Evolutionary conservation across 2,113 vertebrate genomes (phyloP), one percentile per base, ranked within the genome.

Genomic region (Telmatochromis bifrenatus): DNA sequence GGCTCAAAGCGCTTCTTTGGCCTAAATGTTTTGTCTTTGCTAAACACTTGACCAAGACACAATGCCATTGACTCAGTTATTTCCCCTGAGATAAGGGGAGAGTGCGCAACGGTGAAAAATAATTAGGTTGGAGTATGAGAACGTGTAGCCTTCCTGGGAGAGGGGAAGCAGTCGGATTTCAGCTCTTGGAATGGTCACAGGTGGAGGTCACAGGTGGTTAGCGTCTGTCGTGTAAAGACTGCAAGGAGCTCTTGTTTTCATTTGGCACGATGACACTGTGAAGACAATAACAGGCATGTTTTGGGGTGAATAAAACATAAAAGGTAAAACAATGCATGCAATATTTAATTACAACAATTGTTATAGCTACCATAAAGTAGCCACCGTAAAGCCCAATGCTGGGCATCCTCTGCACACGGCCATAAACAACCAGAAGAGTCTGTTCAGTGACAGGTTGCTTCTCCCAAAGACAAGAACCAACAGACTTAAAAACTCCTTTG

Each of bases 41-140:
- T 98, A 89, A 99, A 99, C 84, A 99, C 98, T 94, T 99, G 98
- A 90, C 98, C 99, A 73, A 99, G 97, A 95, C 98, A 99, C 93
- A 99, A 86, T 0, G 98, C 98, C 98, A 99, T 99, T 2, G 84
- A 77, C 91, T 79, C 83, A 84, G 75, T 68, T 49, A 83, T 86
- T 12, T 93, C n/a, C 92, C 82, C 91, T 10, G 1, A 55, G 47
- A 90, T 92, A 68, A 92, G 88, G 75, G 58, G 84, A 79, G 83
- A 82, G 81, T 21, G 60, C 54, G 12, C 70, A 91, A 82, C 73
- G 80, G 70, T 73, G 70, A 87, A 73, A 84, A 84, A 85, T 93
- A 90, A 93, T 81, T 82, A 26, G 75, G 39, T 79, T 82, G 62
- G 81, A 65, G 55, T 77, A 35, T 56, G 84, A 89, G 45, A 77